phyloP scores from a whole-genome alignment of 1,140 invertebrate species.

The Leptoteleia sp. region DNA sequence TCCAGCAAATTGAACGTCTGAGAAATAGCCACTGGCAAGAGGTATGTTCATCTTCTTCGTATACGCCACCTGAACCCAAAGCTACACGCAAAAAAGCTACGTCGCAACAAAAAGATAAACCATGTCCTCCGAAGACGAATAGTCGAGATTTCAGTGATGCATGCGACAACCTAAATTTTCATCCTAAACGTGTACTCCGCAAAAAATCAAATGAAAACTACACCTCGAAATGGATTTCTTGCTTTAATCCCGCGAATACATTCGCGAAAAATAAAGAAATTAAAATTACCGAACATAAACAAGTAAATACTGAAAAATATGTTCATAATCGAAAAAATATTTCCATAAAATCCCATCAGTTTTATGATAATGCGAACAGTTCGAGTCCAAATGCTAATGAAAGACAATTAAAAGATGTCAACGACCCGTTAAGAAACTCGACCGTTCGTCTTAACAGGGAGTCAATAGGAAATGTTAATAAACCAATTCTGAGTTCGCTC shows the following conservation, averaged over 20 bases:
- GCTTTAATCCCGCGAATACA: not conserved
- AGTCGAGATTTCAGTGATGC: slow-evolving; percentile 32
- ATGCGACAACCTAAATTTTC: slow-evolving; percentile 9
- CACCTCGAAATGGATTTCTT: not conserved
- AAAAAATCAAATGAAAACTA: not conserved
- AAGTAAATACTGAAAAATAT: not conserved
- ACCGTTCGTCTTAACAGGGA: slow-evolving; percentile 31
- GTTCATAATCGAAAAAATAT: too few species aligned
- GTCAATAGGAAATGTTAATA: slow-evolving; percentile 7
- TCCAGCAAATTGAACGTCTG: slow-evolving; percentile 87
- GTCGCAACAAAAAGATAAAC: slow-evolving; percentile 4
- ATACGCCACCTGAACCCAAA: not conserved
- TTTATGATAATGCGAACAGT: slow-evolving; percentile 5
- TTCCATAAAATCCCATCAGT: not conserved
- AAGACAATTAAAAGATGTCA: slow-evolving; percentile 1
- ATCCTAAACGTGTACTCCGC: not conserved
- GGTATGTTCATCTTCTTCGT: slow-evolving; percentile 67
- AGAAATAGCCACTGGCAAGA: slow-evolving; percentile 88
- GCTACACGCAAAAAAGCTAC: not conserved
- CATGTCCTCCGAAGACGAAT: slow-evolving; percentile 22
- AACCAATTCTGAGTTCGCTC: slow-evolving; percentile 31
- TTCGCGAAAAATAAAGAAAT: not conserved
- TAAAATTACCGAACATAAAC: not conserved
- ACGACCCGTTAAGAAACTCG: slow-evolving; percentile 16
- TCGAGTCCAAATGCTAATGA: slow-evolving; percentile 1